These are phyloP conservation scores for Danio rerio DNA, from an alignment of 2,113 vertebrate species.

Conservation along the genomic window GRCz12tu NC_133181.1:43431001-43431500, in stretches of 20 bases:
- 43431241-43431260: slow-evolving; percentile 36
- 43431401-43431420: slow-evolving; percentile 76
- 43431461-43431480: slow-evolving; percentile 73
- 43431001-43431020: too few species aligned
- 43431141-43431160: not conserved
- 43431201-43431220: not conserved
- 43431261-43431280: slow-evolving; percentile 66
- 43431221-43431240: not conserved
- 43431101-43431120: not conserved
- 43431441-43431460: slow-evolving; percentile 72
- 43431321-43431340: slow-evolving; percentile 67
- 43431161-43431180: not conserved
- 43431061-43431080: not conserved
- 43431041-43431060: too few species aligned
- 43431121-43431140: not conserved
- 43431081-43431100: not conserved
- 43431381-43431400: slow-evolving; percentile 88
- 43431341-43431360: slow-evolving; percentile 82
- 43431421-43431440: slow-evolving; percentile 77
- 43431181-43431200: not conserved
- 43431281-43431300: slow-evolving; percentile 76
- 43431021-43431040: too few species aligned
- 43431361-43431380: slow-evolving; percentile 79
- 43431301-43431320: slow-evolving; percentile 71
- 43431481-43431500: slow-evolving; percentile 75